phyloP scores from a whole-genome alignment of 2,888 invertebrate genomes.

The Scaptomyza cyrtandrae region DNA sequence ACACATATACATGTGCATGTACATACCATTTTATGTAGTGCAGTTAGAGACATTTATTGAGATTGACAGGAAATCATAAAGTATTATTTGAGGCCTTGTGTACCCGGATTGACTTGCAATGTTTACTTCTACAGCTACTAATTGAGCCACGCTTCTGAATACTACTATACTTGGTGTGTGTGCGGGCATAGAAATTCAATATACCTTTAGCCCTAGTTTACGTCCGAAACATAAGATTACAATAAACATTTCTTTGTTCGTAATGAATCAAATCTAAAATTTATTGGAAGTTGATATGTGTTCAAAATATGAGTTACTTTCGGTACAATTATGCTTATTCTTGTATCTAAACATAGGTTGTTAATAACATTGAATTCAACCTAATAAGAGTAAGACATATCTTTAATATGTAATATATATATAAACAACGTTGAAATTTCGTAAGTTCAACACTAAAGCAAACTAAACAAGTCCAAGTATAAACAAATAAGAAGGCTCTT shows the following conservation, averaged over 20 bases:
- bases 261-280: too few relatives aligned
- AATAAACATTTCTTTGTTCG: background rate
- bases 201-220: background rate
- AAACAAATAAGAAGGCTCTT: too few relatives aligned
- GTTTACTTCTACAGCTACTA: conserved; percentile 37
- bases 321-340: background rate
- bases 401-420: too few relatives aligned
- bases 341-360: background rate
- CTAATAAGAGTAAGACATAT: too few relatives aligned
- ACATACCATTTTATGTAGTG: conserved; percentile 5
- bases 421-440: too few relatives aligned
- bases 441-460: too few relatives aligned
- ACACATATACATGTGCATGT: background rate
- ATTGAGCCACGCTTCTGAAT: conserved; percentile 42
- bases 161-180: conserved; percentile 10
- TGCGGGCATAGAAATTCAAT: conserved; percentile 13
- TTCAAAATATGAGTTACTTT: background rate
- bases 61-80: conserved; percentile 80
- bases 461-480: background rate
- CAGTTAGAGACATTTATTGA: conserved; percentile 63
- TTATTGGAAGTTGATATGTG: too few relatives aligned
- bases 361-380: too few relatives aligned
- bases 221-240: background rate
- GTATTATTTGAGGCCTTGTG: conserved; percentile 58
- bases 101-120: conserved; percentile 44